Evolutionary conservation across 2,797 vertebrate species (phyloP), one percentile per base, ranked within the genome.

Genomic region (Amniataba percoides): DNA sequence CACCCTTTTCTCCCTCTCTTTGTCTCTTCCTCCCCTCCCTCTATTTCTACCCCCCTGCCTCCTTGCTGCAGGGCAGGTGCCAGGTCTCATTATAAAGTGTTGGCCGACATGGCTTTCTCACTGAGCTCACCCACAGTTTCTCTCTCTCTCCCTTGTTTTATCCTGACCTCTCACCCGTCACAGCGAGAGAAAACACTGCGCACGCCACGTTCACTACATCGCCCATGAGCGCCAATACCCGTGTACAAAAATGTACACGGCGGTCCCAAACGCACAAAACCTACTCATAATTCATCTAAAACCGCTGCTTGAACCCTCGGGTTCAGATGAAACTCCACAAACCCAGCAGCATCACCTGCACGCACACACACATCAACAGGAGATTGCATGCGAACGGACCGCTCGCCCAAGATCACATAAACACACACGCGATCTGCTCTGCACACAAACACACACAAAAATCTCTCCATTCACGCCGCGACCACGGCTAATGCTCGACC

Each of bases 41-140:
- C 23, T n/a, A 31, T 66, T 31, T 60, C 34, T 51, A 21, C 14
- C 48, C 36, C 43, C 43, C 36, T 21, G 43, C 5, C 48, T 74
- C 16, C 39, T 61, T 55, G 66, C 88, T 85, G 66, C 71, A 82
- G 75, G 85, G 69, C 73, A 86, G 84, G 82, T 88, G 88, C 76
- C 87, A 83, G 69, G 80, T 77, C 88, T 91, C 86, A 90, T 91
- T 88, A 87, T 71, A 76, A 76, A 76, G 66, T 49, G 21, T 58
- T 74, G 60, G 68, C 62, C 19, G 63, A 81, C 78, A 72, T 1
- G 11, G 60, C 71, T 66, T 61, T 70, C 77, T 77, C 71, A n/a
- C 69, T 40, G 65, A 53, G 52, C 75, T 65, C 70, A 27, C 71
- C 75, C 27, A 31, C 80, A 65, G 86, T 52, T 74, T 60, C 34